phyloP scores from a whole-genome alignment of 2,888 invertebrate genomes.

The Xestia rhomboidea region DNA sequence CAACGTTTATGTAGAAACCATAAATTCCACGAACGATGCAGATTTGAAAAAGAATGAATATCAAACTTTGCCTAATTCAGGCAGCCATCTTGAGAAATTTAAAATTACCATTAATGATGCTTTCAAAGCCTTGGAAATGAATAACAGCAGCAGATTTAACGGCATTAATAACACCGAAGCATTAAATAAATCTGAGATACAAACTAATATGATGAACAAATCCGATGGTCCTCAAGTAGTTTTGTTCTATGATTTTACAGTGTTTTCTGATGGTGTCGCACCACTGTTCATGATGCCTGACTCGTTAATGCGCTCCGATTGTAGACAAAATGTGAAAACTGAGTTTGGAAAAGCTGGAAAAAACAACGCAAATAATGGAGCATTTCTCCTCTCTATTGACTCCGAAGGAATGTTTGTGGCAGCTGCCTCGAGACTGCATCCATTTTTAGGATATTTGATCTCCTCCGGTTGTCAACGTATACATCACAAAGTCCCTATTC shows the following conservation, averaged over 20 bases:
- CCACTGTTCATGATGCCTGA: slow-evolving; percentile 70
- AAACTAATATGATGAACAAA: slow-evolving; percentile 39
- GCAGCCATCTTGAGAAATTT: slow-evolving; percentile 19
- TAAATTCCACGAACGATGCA: slow-evolving; percentile 57
- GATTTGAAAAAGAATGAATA: slow-evolving; percentile 63
- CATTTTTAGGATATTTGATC: slow-evolving; percentile 79
- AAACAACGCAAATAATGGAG: slow-evolving; percentile 31
- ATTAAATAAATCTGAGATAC: slow-evolving; percentile 63
- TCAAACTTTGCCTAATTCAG: slow-evolving; percentile 37
- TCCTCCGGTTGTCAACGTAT: slow-evolving; percentile 75
- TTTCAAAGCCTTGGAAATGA: slow-evolving; percentile 18
- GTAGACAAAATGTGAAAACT: slow-evolving; percentile 26
- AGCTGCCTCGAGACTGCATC: slow-evolving; percentile 78
- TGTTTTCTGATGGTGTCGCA: slow-evolving; percentile 69
- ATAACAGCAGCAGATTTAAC: slow-evolving; percentile 10
- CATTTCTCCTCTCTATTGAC: slow-evolving; percentile 76
- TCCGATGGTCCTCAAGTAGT: slow-evolving; percentile 69
- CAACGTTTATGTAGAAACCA: slow-evolving; percentile 42
- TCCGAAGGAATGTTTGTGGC: slow-evolving; percentile 83
- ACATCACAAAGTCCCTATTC: slow-evolving; percentile 79
- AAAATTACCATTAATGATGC: slow-evolving; percentile 22
- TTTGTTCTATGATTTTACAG: slow-evolving; percentile 77
- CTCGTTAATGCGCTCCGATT: slow-evolving; percentile 52
- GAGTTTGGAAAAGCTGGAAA: slow-evolving; percentile 51
- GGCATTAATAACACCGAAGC: slow-evolving; percentile 28